Conservation (phyloP, 2,888 invertebrate species). For the Stenotaenia linearis region DNA sequence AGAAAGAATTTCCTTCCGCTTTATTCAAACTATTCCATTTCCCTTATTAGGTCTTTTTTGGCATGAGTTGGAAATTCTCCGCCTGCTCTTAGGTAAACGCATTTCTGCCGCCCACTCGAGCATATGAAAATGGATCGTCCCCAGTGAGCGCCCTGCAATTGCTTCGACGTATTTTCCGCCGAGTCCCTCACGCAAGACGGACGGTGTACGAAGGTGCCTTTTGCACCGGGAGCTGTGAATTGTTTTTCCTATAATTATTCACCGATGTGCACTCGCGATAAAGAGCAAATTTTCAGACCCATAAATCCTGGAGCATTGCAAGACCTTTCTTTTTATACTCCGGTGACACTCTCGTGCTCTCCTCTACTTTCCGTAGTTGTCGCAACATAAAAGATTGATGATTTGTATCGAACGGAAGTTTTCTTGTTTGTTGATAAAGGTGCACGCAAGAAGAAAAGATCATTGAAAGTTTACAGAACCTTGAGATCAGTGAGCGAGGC, state of each 20-base stretch:
- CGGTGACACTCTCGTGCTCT: neutral
- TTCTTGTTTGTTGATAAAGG: constrained; percentile 19
- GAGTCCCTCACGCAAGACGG: constrained; percentile 14
- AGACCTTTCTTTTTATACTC: neutral
- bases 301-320: constrained; percentile 14
- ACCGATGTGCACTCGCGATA: constrained; percentile 26
- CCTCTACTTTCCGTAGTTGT: neutral
- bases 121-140: constrained; percentile 18
- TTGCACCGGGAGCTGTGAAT: constrained; percentile 26
- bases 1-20: neutral
- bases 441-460: neutral
- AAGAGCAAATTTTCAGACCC: constrained; percentile 21
- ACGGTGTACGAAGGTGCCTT: constrained; percentile 17
- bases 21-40: constrained; percentile 17
- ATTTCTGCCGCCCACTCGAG: constrained; percentile 26
- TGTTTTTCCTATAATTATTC: constrained; percentile 26
- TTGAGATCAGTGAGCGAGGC: no score
- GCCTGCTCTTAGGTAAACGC: constrained; percentile 8
- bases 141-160: constrained; percentile 10
- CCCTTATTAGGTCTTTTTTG: constrained; percentile 1
- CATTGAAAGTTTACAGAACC: neutral
- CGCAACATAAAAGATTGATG: constrained; percentile 4
- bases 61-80: neutral
- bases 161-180: neutral
- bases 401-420: constrained; percentile 3